Base-by-base conservation (phyloP, 2,797 vertebrate genomes). In the Lacerta bilineata region DNA sequence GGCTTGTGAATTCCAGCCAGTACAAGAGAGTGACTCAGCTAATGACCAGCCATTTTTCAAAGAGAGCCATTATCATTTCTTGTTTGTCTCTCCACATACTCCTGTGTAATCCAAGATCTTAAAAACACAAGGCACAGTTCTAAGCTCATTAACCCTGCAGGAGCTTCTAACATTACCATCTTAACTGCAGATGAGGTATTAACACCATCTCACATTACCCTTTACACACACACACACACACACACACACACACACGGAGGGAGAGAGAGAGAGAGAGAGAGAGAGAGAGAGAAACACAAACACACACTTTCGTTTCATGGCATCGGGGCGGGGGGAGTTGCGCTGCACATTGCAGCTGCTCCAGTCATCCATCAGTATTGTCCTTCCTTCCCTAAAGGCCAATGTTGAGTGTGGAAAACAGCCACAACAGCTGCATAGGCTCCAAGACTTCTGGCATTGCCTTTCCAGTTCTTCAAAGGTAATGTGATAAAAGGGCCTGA, bases 141-240 rank as follows among this genome's bases (percentile, higher is more conserved):
- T 75, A 85, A 85, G 80, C 77, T 85, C 69, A 89, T 85, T 89
- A 89, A 85, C 79, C 69, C 88, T 81, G 78, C 61, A 75, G 78
- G n/a, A 85, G 55, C 41, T 85, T 85, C 55, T 29, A 39, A 78
- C 55, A 85, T 80, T 85, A 80, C 41, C 76, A 80, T 74, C 33
- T 80, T 80, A 89, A 85, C 39, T 50, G 59, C 41, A 75, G n/a
- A 75, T 18, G 79, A 78, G 29, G 43, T 3, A 17, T 78, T 83
- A 68, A 83, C 20, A 17, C 11, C 36, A n/a, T 25, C 69, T 80
- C 78, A 61, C 25, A 25, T 61, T 71, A 41, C 4, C 7, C 27
- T 25, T 17, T 36, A 15, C 72, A 80, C 78, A 80, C 3, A n/a
- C n/a, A n/a, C n/a, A n/a, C n/a, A n/a, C n/a, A n/a, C n/a, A n/a